Evolutionary conservation across 2,888 invertebrate genomes (phyloP), one percentile per base, ranked within the genome.

Genomic region (Spodoptera exigua): DNA sequence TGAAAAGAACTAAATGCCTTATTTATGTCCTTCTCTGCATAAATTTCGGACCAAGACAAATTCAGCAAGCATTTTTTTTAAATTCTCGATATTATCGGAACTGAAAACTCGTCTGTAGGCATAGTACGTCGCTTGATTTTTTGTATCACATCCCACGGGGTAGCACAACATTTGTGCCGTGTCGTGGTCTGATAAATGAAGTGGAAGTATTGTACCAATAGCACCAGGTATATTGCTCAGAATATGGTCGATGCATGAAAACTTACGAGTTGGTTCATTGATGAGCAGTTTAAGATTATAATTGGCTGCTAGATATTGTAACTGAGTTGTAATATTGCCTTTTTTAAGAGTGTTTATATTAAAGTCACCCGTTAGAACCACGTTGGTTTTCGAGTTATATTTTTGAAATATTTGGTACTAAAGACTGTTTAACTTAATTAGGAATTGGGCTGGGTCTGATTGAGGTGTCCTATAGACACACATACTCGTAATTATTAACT

Each of bases 201-300:
- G 37, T 3, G 48, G 48, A 4, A 48, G 21, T 3, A 48, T 21
- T 21, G 13, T 21, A 21, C 21, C 37, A 13, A 21, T 13, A 3
- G 48, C 48, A 13, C 21, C n/a, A 11, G 37, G 21, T 3, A 48
- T 48, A 16, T 48, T 48, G 12, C 48, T 48, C 11, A 39, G 14
- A 4, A 48, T 48, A 48, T 48, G 48, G 12, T 48, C 48, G 11
- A 48, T 48, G 11, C 48, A 48, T 11, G 12, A 36, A 36, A 3
- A n/a, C n/a, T 36, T 36, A 2, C 36, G 36, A 5, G 36, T 36
- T 1, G 36, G n/a, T 36, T n/a, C 36, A 2, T n/a, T 13, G n/a
- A 36, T 36, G n/a, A n/a, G 36, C 7, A 36, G 7, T 36, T 36
- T 36, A 2, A 36, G 2, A 5, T 36, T 36, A n/a, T 36, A n/a